Conservation (phyloP, 1,140 invertebrate species). For the Camponotus vicinus region DNA sequence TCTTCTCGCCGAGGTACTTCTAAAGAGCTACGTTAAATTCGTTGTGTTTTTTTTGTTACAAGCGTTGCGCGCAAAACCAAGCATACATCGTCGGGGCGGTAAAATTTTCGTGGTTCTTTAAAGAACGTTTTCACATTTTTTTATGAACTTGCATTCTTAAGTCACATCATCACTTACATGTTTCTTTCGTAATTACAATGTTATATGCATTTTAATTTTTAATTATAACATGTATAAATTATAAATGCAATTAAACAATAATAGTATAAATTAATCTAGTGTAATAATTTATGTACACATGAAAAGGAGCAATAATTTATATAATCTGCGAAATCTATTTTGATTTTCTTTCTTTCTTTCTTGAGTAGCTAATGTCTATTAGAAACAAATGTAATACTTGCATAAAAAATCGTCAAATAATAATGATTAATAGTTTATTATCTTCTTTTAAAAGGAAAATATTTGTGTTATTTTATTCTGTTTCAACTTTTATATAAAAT, state of each 20-base stretch:
- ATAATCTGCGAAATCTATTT: background rate
- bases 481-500: too few relatives aligned
- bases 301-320: background rate
- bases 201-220: background rate
- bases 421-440: too few relatives aligned
- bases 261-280: background rate
- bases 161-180: too few relatives aligned
- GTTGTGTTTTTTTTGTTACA: slow-evolving; percentile 40
- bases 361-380: too few relatives aligned
- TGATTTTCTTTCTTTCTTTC: too few relatives aligned
- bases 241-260: too few relatives aligned
- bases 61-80: background rate
- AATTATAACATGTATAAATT: background rate
- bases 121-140: background rate
- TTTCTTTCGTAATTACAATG: background rate
- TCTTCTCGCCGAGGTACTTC: slow-evolving; percentile 6
- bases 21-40: slow-evolving; percentile 32
- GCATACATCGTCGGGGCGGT: slow-evolving; percentile 1
- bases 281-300: background rate
- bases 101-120: slow-evolving; percentile 27
- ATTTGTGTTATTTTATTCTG: background rate
- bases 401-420: too few relatives aligned
- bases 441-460: too few relatives aligned
- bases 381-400: too few relatives aligned
- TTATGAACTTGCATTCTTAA: too few relatives aligned